A percentile compares a stretch with the other conserved stretches of the same genome.
Evolutionary conservation across 2,797 vertebrate genomes (phyloP).

Genomic region (Melopsittacus undulatus): DNA sequence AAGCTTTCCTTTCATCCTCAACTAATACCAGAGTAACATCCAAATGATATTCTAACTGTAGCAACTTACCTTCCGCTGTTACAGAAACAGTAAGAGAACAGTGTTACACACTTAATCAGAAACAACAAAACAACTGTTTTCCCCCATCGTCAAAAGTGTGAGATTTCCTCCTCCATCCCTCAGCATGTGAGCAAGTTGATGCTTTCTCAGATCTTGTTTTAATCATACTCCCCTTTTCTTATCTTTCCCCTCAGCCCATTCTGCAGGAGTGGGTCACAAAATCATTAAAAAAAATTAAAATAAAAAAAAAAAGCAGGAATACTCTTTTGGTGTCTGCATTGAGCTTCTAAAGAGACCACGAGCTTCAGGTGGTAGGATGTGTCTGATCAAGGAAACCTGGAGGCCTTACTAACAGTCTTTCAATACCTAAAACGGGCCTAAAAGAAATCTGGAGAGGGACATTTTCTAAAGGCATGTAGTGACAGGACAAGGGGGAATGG

Average conservation of each 20-base stretch:
- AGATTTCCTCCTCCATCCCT: neutral
- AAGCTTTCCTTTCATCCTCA: neutral
- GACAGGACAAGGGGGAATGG: neutral
- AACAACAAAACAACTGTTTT: neutral
- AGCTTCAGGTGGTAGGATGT: neutral
- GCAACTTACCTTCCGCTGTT: neutral
- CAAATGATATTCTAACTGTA: neutral
- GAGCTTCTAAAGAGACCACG: neutral
- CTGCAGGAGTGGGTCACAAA: neutral
- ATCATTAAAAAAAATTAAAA: neutral
- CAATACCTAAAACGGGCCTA: neutral
- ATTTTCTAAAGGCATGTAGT: neutral
- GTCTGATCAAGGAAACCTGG: neutral
- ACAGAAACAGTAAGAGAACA: neutral
- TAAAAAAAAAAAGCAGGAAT: neutral
- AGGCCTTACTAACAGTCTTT: neutral
- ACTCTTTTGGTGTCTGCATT: neutral
- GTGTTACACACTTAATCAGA: neutral
- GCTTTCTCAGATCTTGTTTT: neutral
- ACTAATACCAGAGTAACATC: conserved; percentile 16
- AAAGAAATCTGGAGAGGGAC: neutral
- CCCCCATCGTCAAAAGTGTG: neutral
- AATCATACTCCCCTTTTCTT: neutral
- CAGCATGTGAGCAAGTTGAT: neutral
- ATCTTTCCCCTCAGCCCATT: neutral